A percentile compares a stretch with the other conserved stretches of the same genome.
These are phyloP conservation scores for Doryteuthis pealeii DNA, from an alignment of 1,140 invertebrate species.

Conservation along the genomic window DNA sequence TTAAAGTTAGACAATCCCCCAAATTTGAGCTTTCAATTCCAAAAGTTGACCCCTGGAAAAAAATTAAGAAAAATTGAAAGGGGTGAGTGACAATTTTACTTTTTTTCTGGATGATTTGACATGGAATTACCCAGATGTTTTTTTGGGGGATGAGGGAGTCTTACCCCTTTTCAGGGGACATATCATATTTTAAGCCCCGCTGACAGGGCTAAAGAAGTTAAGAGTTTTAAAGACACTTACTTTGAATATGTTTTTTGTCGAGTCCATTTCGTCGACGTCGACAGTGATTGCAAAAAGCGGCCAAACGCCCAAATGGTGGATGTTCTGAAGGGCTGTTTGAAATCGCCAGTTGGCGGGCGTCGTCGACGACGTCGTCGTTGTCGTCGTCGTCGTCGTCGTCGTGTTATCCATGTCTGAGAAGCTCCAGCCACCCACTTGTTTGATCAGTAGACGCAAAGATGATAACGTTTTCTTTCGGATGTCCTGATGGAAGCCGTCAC, in stretches of 20 bases:
- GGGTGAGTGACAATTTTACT: too few species aligned
- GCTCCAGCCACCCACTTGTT: slow-evolving; percentile 29
- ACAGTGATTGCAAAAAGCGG: slow-evolving; percentile 39
- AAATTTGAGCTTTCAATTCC: too few species aligned
- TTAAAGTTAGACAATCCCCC: too few species aligned
- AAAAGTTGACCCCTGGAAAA: too few species aligned
- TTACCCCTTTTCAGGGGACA: too few species aligned
- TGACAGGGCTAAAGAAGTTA: too few species aligned
- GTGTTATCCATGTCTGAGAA: background rate
- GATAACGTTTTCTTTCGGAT: slow-evolving; percentile 20
- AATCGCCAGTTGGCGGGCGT: slow-evolving; percentile 22
- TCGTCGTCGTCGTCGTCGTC: background rate
- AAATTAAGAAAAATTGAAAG: too few species aligned
- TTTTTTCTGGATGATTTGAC: too few species aligned
- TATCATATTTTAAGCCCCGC: too few species aligned
- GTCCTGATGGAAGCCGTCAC: slow-evolving; percentile 2
- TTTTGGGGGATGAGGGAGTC: too few species aligned
- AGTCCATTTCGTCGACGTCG: slow-evolving; percentile 38
- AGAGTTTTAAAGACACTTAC: slow-evolving; percentile 17
- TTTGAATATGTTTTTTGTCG: slow-evolving; percentile 32
- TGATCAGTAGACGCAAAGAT: slow-evolving; percentile 24
- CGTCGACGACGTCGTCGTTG: background rate
- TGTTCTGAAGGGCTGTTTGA: slow-evolving; percentile 28
- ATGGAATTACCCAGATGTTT: too few species aligned
- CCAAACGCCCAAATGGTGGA: slow-evolving; percentile 38